Evolutionary conservation across 30 jellyfish, hydroid and myxozoan species (phyloP).

Genomic region (Sanderia malayensis): DNA sequence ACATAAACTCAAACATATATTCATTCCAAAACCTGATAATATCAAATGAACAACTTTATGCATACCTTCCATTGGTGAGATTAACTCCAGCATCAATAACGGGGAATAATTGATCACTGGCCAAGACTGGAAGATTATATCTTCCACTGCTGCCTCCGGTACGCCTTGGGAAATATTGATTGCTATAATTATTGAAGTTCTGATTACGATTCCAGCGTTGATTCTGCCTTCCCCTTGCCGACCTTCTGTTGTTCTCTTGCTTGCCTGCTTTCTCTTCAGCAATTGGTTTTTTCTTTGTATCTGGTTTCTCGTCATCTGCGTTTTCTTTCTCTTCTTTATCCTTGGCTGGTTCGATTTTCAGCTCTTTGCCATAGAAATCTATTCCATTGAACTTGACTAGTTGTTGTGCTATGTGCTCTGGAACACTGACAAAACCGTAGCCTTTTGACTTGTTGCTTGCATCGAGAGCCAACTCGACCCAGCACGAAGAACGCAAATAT

Average conservation of each 20-base stretch:
- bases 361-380: conserved; percentile 85
- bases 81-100: conserved; percentile 89
- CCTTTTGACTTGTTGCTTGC: conserved; percentile 71
- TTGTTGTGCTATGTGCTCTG: conserved; percentile 88
- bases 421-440: conserved; percentile 89
- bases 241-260: background rate
- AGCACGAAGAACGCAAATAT: conserved; percentile 73
- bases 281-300: conserved; percentile 38
- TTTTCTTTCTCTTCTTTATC: conserved; percentile 77
- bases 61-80: conserved; percentile 74
- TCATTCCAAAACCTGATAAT: too few relatives aligned
- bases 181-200: background rate
- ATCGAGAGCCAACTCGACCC: conserved; percentile 84
- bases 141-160: conserved; percentile 36
- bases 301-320: conserved; percentile 73
- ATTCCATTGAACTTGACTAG: conserved; percentile 85
- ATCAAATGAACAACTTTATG: too few relatives aligned
- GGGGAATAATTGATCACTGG: conserved; percentile 74
- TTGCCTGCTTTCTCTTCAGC: conserved; percentile 54
- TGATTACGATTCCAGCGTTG: conserved; percentile 3
- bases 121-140: conserved; percentile 74
- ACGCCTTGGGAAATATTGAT: conserved; percentile 14
- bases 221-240: conserved; percentile 5
- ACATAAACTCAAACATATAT: too few relatives aligned
- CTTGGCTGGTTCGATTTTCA: conserved; percentile 82